These are phyloP conservation scores for Punctoribates punctum DNA, from an alignment of 2,888 invertebrate species.

Conservation along the genomic window DNA sequence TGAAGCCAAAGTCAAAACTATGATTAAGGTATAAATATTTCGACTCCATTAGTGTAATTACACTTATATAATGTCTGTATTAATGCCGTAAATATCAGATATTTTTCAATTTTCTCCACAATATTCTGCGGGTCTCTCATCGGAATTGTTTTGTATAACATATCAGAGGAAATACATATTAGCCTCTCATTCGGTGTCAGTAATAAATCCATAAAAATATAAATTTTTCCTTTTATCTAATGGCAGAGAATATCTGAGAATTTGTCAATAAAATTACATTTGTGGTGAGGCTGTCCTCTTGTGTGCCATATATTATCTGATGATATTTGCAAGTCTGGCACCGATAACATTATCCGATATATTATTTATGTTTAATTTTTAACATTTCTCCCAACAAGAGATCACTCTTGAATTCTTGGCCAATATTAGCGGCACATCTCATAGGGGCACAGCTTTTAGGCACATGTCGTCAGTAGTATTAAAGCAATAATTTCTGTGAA, in stretches of 20 bases:
- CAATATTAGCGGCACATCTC: background rate
- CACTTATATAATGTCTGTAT: too few relatives aligned
- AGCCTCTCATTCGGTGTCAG: too few relatives aligned
- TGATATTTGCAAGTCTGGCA: slow-evolving; percentile 15
- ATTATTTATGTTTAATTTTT: background rate
- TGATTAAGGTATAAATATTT: too few relatives aligned
- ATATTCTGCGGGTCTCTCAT: too few relatives aligned
- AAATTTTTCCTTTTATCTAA: too few relatives aligned
- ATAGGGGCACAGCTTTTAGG: background rate
- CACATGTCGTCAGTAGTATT: background rate
- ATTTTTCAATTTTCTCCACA: too few relatives aligned
- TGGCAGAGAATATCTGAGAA: background rate
- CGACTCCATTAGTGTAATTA: too few relatives aligned
- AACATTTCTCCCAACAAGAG: background rate
- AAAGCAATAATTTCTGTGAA: background rate
- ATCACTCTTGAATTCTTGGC: background rate
- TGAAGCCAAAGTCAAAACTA: too few relatives aligned
- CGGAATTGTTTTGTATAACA: too few relatives aligned
- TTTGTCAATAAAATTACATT: background rate
- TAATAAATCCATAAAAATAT: too few relatives aligned
- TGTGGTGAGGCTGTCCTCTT: background rate
- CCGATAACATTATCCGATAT: slow-evolving; percentile 1
- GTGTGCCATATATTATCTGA: background rate
- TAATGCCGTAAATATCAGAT: too few relatives aligned
- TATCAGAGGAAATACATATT: too few relatives aligned